A percentile compares a stretch with the other conserved stretches of the same genome.
Evolutionary conservation across 2,113 vertebrate species (phyloP).

Genomic region (Sceloporus tristichus): DNA sequence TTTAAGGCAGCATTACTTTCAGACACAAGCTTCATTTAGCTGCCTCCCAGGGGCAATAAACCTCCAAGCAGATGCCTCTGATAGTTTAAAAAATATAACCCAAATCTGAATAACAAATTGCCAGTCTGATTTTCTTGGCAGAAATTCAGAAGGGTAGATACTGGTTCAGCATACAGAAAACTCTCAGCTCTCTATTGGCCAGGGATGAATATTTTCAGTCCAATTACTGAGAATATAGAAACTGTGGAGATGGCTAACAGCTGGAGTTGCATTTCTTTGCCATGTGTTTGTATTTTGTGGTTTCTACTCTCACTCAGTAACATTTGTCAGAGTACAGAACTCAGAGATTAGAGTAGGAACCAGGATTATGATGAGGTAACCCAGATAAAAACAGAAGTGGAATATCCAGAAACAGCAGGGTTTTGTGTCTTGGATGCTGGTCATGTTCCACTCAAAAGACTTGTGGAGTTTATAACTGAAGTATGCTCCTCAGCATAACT

Average conservation of each 20-base stretch:
- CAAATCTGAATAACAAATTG: constrained; percentile 19
- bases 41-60: neutral
- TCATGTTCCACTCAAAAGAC: neutral
- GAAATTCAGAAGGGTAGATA: neutral
- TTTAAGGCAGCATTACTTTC: neutral
- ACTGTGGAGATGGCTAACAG: neutral
- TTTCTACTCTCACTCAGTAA: too few relatives aligned
- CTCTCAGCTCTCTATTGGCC: neutral
- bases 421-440: neutral
- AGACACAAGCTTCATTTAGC: neutral
- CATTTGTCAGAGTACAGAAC: neutral
- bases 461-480: neutral
- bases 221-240: neutral
- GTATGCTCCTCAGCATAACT: too few relatives aligned
- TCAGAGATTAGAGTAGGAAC: neutral
- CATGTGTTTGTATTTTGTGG: neutral
- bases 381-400: neutral
- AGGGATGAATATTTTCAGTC: neutral
- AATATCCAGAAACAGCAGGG: neutral
- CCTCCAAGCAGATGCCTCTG: neutral
- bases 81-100: neutral
- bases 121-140: neutral
- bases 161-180: neutral
- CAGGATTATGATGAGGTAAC: neutral
- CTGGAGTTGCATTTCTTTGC: neutral